Evolutionary conservation across 2,888 invertebrate genomes (phyloP).

Genomic region (Cybosia mesomella): DNA sequence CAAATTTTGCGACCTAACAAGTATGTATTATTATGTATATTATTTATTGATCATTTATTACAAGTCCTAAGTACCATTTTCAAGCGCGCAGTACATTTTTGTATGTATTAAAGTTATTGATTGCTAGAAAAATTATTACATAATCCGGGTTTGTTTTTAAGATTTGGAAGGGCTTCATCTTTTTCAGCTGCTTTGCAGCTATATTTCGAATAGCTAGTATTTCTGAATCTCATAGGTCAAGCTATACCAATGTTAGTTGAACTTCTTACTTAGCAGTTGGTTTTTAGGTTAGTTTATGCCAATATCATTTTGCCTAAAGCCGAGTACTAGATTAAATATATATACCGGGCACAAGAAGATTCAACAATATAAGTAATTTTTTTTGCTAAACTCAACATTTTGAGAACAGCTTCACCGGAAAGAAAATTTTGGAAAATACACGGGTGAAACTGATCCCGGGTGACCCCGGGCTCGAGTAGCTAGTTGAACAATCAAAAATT

Average conservation of each 20-base stretch:
- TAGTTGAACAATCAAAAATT: too few species aligned
- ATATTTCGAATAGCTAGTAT: background rate
- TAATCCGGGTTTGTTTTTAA: conserved; percentile 62
- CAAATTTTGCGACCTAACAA: conserved; percentile 16
- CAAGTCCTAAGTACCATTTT: background rate
- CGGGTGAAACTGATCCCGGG: too few species aligned
- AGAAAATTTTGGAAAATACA: too few species aligned
- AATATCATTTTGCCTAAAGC: background rate
- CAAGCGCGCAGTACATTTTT: background rate
- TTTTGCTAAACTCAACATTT: background rate
- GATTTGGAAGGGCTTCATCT: conserved; percentile 10
- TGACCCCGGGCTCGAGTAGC: too few species aligned
- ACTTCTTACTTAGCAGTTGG: background rate
- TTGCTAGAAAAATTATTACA: conserved; percentile 61
- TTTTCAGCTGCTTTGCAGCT: background rate
- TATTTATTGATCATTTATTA: conserved; percentile 5
- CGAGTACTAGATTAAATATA: background rate
- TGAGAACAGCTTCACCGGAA: background rate
- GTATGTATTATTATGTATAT: conserved; percentile 33
- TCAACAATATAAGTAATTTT: too few species aligned
- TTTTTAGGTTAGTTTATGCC: conserved; percentile 1
- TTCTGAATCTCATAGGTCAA: background rate
- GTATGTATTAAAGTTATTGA: conserved; percentile 8
- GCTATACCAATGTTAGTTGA: background rate
- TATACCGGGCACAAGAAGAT: background rate